Evolutionary conservation across 2,113 vertebrate species (phyloP).

Genomic region (Xenopus borealis): DNA sequence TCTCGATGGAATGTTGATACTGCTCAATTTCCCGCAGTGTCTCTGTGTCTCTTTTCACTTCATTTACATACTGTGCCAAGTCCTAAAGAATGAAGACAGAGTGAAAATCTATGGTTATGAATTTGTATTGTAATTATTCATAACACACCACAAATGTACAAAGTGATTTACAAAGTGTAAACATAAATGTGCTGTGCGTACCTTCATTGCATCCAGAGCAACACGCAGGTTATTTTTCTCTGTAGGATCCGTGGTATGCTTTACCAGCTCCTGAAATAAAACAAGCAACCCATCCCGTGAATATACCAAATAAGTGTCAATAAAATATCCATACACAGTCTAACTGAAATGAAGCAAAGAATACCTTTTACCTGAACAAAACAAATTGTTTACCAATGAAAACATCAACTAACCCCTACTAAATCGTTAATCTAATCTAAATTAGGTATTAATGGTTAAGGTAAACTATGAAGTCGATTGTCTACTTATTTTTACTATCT

Average conservation of each 20-base stretch:
- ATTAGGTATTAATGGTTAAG: too few species aligned
- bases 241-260: constrained; percentile 80
- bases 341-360: too few species aligned
- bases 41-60: constrained; percentile 98
- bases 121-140: too few species aligned
- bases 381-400: too few species aligned
- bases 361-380: too few species aligned
- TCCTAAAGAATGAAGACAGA: constrained; percentile 69
- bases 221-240: constrained; percentile 86
- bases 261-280: constrained; percentile 82
- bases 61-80: constrained; percentile 96
- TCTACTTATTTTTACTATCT: too few species aligned
- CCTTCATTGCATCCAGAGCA: constrained; percentile 97
- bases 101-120: background rate
- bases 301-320: background rate
- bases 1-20: constrained; percentile 95
- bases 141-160: too few species aligned
- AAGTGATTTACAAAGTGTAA: too few species aligned
- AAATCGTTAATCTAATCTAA: too few species aligned
- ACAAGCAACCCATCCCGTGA: background rate
- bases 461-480: too few species aligned
- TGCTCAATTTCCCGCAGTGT: constrained; percentile 90
- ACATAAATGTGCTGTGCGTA: constrained; percentile 47
- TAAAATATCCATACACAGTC: background rate
- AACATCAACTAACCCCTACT: too few species aligned